Conservation (phyloP, 2,797 vertebrate species). For the Trachurus trachurus region DNA sequence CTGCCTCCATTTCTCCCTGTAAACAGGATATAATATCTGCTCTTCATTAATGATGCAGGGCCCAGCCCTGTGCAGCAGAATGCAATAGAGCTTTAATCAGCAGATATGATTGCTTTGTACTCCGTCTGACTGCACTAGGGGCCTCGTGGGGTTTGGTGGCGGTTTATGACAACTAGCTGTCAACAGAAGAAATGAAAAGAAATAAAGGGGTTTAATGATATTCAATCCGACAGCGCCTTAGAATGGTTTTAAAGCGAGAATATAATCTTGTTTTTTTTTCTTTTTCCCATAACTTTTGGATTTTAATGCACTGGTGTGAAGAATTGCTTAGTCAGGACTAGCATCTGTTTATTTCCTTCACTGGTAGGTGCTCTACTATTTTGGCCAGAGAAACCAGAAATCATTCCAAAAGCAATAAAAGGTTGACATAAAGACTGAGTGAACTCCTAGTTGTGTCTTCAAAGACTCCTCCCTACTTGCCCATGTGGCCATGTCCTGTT, state of each 20-base stretch:
- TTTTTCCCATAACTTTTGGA: slow-evolving; percentile 52
- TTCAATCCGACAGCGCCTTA: slow-evolving; percentile 71
- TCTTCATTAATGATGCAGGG: slow-evolving; percentile 87
- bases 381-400: slow-evolving; percentile 54
- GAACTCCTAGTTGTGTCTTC: slow-evolving; percentile 22
- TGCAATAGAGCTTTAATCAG: slow-evolving; percentile 91
- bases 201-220: slow-evolving; percentile 79
- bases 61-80: slow-evolving; percentile 82
- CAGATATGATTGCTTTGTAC: slow-evolving; percentile 90
- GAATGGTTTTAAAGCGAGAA: slow-evolving; percentile 63
- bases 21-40: slow-evolving; percentile 87
- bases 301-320: slow-evolving; percentile 53
- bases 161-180: slow-evolving; percentile 82
- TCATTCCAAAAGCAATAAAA: slow-evolving; percentile 63
- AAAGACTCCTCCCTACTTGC: slow-evolving; percentile 50
- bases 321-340: slow-evolving; percentile 60
- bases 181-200: slow-evolving; percentile 72
- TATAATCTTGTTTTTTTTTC: slow-evolving; percentile 46
- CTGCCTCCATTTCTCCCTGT: slow-evolving; percentile 74
- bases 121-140: slow-evolving; percentile 82
- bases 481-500: slow-evolving; percentile 29
- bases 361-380: slow-evolving; percentile 53
- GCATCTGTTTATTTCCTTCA: slow-evolving; percentile 57
- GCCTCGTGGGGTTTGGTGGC: slow-evolving; percentile 76
- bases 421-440: slow-evolving; percentile 46